These are phyloP conservation scores for Pseudomugil tenellus DNA, from an alignment of 2,797 vertebrate genomes.

Conservation along the genomic window DNA sequence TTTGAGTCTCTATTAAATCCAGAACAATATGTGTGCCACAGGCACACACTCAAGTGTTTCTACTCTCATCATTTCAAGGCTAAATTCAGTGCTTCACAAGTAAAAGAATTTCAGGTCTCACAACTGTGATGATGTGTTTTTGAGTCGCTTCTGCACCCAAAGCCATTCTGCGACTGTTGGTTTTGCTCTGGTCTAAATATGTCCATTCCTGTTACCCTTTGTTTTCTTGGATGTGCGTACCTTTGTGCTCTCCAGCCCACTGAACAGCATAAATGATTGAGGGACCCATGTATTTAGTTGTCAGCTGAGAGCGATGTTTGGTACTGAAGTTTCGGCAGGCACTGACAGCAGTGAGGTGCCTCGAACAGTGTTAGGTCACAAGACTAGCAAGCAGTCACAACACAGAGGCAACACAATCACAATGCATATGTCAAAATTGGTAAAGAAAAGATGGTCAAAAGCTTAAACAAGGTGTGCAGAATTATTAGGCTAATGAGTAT, in stretches of 20 bases:
- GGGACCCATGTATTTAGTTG: constrained; percentile 52
- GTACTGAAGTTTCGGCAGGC: constrained; percentile 37
- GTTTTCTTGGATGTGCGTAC: constrained; percentile 39
- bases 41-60: constrained; percentile 1
- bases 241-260: constrained; percentile 53
- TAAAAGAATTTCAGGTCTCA: not conserved
- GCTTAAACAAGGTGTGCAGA: no score
- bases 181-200: constrained; percentile 55
- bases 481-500: no score
- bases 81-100: not conserved
- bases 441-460: no score
- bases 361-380: constrained; percentile 24
- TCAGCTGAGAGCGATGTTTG: constrained; percentile 62
- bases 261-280: constrained; percentile 65
- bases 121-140: constrained; percentile 9
- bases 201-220: constrained; percentile 56
- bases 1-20: constrained; percentile 15
- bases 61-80: constrained; percentile 10
- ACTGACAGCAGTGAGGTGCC: constrained; percentile 42
- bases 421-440: no score
- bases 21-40: constrained; percentile 7
- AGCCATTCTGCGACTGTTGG: constrained; percentile 21
- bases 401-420: no score
- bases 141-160: constrained; percentile 1
- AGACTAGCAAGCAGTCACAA: constrained; percentile 10